These are phyloP conservation scores for Triplophysa rosa DNA, from an alignment of 2,113 vertebrate species.

Conservation along the genomic window DNA sequence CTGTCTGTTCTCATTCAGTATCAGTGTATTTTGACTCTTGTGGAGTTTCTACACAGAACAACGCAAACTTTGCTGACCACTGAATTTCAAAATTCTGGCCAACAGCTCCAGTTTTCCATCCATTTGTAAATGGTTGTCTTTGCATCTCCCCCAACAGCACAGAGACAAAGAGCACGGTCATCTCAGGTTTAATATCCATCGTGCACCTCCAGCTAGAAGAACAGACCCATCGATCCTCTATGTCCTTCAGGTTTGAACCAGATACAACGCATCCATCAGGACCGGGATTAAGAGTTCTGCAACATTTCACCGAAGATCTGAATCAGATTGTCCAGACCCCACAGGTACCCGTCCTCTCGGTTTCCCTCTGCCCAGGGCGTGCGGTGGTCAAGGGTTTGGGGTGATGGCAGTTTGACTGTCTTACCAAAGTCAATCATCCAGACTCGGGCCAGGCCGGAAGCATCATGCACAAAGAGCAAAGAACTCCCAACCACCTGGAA, in stretches of 20 bases:
- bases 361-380: constrained; percentile 87
- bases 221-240: neutral
- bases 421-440: constrained; percentile 97
- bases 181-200: neutral
- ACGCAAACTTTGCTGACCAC: neutral
- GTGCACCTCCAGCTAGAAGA: neutral
- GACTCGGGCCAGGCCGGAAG: constrained; percentile 78
- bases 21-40: constrained; percentile 17
- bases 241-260: neutral
- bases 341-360: constrained; percentile 87
- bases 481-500: constrained; percentile 88
- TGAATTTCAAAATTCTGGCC: neutral
- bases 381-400: constrained; percentile 80
- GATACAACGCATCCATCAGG: constrained; percentile 42
- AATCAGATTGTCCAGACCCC: constrained; percentile 89
- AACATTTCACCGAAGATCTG: constrained; percentile 75
- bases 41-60: neutral
- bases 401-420: constrained; percentile 75
- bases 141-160: neutral
- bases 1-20: neutral
- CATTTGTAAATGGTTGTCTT: neutral
- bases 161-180: neutral
- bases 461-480: constrained; percentile 86
- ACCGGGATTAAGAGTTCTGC: constrained; percentile 44
- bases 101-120: neutral